Conservation (phyloP, 1,140 invertebrate genomes). For the Cyphomyrmex costatus region DNA sequence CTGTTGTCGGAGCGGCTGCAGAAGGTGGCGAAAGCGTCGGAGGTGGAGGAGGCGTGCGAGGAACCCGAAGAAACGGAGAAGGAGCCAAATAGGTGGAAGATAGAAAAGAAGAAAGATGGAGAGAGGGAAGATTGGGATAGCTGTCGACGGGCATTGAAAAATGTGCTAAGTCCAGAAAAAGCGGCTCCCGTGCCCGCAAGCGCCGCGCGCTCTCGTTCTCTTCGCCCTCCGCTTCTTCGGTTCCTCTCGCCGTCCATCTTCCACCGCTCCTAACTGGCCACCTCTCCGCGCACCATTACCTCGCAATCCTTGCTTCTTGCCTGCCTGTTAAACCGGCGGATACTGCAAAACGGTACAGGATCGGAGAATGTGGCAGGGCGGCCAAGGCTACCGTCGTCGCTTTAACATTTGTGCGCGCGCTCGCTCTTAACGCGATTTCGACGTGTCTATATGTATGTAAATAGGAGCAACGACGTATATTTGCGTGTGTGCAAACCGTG, state of each 20-base stretch:
- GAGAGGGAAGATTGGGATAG: constrained; percentile 78
- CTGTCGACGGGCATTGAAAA: constrained; percentile 84
- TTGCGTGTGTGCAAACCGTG: constrained; percentile 59
- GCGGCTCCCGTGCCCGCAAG: constrained; percentile 78
- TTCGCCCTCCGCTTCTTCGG: constrained; percentile 59
- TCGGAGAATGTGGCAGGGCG: constrained; percentile 78
- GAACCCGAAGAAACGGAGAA: constrained; percentile 61
- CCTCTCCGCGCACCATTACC: constrained; percentile 68
- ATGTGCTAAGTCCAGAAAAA: constrained; percentile 84
- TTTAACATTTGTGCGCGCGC: constrained; percentile 77
- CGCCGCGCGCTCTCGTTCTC: constrained; percentile 75
- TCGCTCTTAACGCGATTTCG: constrained; percentile 73
- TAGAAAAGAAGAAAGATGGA: constrained; percentile 35
- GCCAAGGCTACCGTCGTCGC: constrained; percentile 75
- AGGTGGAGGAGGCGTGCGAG: constrained; percentile 44
- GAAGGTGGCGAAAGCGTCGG: constrained; percentile 70
- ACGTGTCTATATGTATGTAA: constrained; percentile 78
- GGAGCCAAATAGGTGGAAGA: not conserved
- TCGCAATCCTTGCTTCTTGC: constrained; percentile 75
- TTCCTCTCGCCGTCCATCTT: constrained; percentile 67
- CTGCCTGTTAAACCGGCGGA: constrained; percentile 78
- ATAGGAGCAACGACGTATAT: constrained; percentile 67
- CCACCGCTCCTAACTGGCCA: constrained; percentile 65
- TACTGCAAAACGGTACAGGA: constrained; percentile 81
- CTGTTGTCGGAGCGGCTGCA: constrained; percentile 48